Base-by-base conservation (phyloP, 1,140 invertebrate genomes). In the Trichonephila inaurata region DNA sequence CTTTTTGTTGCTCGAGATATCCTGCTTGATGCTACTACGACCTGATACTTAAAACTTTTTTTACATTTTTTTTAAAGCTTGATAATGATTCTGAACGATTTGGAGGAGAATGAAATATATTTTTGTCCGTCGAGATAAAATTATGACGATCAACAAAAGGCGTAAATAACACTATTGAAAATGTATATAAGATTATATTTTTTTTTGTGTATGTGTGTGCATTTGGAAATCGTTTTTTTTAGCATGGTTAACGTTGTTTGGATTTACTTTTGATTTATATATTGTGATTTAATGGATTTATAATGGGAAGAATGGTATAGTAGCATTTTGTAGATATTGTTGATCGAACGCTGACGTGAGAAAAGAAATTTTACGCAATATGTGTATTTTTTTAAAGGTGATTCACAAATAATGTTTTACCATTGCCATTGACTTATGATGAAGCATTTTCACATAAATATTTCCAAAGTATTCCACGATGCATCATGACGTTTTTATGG, bases 31-130 rank as follows among this genome's bases (percentile, higher is more conserved):
- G 62, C 21, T 64, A 64, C 62, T 40, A 33, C 72, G 72, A 77
- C 72, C 72, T 77, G 72, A 77, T 77, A 77, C 28, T 77, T 77
- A 10, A 77, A 28, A 24, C 51, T 64, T 64, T 64, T 19, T 21
- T 62, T 62, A 19, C 16, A 1, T 64, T 64, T 64, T 18, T 18
- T 64, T 77, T 28, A 19, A 77, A 77, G 16, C 10, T 28, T 77
- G 72, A 28, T 77, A 77, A 77, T 77, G 72, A 77, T 40, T 28
- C 28, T 28, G 33, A 77, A 24, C 72, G 72, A 40, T 16, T 18
- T 77, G 72, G 28, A 16, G 72, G 28, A 77, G 33, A 77, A 77
- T 28, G 40, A 40, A 77, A 77, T 77, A 77, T 77, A 40, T 77
- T 77, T 77, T 77, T 77, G 24, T 18, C 16, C 33, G 19, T 69